These are phyloP conservation scores for Masticophis lateralis DNA, from an alignment of 2,797 vertebrate species.

Conservation along the genomic window DNA sequence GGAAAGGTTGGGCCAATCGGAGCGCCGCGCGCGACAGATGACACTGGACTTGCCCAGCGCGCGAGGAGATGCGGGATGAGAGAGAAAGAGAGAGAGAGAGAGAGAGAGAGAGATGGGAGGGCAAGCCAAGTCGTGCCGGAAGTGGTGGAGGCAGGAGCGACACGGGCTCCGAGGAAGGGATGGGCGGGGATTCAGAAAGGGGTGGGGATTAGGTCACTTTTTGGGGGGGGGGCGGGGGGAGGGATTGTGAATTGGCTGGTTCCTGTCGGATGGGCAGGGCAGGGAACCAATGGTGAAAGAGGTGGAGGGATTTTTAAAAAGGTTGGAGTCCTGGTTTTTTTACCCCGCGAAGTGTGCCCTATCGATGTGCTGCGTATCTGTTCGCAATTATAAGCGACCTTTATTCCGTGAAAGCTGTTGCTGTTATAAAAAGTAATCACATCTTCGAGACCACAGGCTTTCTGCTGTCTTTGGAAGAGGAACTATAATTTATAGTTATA, in stretches of 20 bases:
- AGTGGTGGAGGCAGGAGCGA: background rate
- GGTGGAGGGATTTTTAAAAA: background rate
- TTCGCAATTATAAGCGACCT: background rate
- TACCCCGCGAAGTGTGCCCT: background rate
- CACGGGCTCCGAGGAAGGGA: background rate
- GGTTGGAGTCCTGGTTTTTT: background rate
- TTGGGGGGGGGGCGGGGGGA: rapidly evolving
- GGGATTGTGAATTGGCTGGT: background rate
- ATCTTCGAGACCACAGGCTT: background rate
- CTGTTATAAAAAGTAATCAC: background rate
- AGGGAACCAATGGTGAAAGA: background rate
- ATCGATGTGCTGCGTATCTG: too few species aligned
- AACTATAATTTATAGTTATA: background rate
- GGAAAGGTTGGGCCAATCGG: background rate
- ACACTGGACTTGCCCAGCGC: background rate
- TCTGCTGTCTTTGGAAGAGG: background rate
- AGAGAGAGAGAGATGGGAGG: too few species aligned
- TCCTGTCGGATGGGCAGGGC: background rate
- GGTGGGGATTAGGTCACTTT: rapidly evolving
- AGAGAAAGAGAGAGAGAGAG: rapidly evolving
- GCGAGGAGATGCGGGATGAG: background rate
- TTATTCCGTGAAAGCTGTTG: background rate
- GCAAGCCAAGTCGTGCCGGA: rapidly evolving
- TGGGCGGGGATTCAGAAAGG: background rate
- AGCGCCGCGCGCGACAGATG: slow-evolving; percentile 27